phyloP scores from a whole-genome alignment of 2,797 vertebrate genomes.

The Tapirus indicus region DNA sequence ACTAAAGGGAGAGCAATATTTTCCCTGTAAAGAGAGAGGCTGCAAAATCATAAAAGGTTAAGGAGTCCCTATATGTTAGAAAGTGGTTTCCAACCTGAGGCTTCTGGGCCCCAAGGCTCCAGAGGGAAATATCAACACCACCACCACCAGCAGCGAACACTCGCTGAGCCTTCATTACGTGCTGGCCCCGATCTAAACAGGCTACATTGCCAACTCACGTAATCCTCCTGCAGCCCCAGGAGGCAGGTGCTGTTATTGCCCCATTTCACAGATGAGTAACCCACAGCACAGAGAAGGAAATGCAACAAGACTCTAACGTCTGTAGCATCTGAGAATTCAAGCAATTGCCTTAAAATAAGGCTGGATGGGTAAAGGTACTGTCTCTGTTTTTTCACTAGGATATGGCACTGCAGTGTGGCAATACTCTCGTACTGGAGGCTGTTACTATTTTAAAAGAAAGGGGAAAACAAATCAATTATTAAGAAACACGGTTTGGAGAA shows the following conservation, averaged over 20 bases:
- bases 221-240: not conserved
- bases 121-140: not conserved
- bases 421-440: not conserved
- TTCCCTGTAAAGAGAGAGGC: not conserved
- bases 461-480: conserved; percentile 40
- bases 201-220: too few species aligned
- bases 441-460: conserved; percentile 56
- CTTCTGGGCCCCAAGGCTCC: not conserved
- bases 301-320: not conserved
- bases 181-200: not conserved
- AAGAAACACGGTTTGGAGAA: conserved; percentile 40
- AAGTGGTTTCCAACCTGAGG: not conserved
- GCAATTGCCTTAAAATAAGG: conserved; percentile 4
- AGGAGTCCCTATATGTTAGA: not conserved
- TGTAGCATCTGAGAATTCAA: not conserved
- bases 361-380: not conserved
- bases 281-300: not conserved
- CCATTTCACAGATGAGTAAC: not conserved
- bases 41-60: not conserved
- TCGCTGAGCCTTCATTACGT: not conserved
- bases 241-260: not conserved
- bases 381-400: not conserved
- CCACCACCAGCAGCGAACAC: not conserved
- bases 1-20: not conserved
- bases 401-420: not conserved